These are phyloP conservation scores for Aleiodes alternator DNA, from an alignment of 2,888 invertebrate genomes.

Conservation along the genomic window DNA sequence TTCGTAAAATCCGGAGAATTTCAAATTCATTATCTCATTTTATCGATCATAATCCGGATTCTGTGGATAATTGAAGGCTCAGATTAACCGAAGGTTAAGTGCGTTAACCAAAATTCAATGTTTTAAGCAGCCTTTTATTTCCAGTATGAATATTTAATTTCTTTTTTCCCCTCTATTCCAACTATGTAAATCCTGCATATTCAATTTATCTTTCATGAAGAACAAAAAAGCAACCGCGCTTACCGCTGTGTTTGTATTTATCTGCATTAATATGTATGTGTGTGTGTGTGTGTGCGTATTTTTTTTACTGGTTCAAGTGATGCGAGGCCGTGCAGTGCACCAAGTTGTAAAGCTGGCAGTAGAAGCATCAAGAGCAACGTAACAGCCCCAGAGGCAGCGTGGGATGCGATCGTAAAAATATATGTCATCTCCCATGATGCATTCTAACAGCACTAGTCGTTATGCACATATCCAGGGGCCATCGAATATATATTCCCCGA, in stretches of 20 bases:
- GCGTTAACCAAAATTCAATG: no score
- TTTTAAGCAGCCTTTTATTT: no score
- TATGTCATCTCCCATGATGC: not conserved
- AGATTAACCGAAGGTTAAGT: no score
- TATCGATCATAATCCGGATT: no score
- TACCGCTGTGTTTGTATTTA: no score
- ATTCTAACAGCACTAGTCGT: constrained; percentile 1
- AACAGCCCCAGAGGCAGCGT: constrained; percentile 6
- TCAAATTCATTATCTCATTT: no score
- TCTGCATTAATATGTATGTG: no score
- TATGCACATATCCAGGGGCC: not conserved
- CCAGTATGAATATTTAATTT: no score
- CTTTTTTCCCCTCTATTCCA: not conserved
- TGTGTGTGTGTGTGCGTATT: not conserved
- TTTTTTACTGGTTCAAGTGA: constrained; percentile 4
- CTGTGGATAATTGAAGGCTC: no score
- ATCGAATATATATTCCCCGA: constrained; percentile 8
- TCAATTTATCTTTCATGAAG: not conserved
- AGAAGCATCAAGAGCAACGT: constrained; percentile 1
- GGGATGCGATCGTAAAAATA: constrained; percentile 26
- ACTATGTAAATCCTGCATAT: no score
- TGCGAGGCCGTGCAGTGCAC: constrained; percentile 3
- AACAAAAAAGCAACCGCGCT: constrained; percentile 1
- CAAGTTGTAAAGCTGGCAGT: constrained; percentile 22
- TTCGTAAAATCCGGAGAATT: no score